phyloP scores from a whole-genome alignment of 2,113 vertebrate species.

The Alligator mississippiensis region DNA sequence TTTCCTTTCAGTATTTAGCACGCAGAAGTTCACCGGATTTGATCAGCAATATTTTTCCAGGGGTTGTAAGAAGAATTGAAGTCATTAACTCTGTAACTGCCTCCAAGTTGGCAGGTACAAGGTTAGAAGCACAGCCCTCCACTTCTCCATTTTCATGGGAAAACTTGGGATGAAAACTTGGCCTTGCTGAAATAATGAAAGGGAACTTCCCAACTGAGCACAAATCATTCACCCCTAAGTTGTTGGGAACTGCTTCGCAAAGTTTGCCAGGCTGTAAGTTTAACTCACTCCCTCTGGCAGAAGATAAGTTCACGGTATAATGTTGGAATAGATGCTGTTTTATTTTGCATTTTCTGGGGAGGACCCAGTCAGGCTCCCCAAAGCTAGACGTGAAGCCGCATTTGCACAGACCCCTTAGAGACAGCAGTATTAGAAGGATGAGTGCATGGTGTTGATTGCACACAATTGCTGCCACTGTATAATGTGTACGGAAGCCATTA shows the following conservation, averaged over 20 bases:
- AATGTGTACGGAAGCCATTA: rapidly evolving
- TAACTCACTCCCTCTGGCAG: rapidly evolving
- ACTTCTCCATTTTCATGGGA: neutral
- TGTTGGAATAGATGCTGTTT: neutral
- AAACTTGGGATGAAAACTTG: neutral
- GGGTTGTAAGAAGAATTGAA: neutral
- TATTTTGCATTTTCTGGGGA: neutral
- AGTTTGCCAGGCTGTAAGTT: rapidly evolving
- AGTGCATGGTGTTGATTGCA: neutral
- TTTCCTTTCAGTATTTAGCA: neutral
- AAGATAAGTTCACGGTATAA: neutral
- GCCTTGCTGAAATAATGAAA: neutral
- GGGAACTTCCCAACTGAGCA: neutral
- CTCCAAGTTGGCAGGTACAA: neutral
- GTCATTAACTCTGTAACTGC: neutral
- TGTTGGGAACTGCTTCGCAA: neutral
- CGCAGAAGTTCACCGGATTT: neutral
- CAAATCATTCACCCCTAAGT: rapidly evolving
- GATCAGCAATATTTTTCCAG: rapidly evolving
- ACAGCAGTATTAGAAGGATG: rapidly evolving
- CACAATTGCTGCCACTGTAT: neutral
- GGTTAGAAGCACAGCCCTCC: neutral
- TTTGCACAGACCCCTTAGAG: rapidly evolving
- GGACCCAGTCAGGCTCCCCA: rapidly evolving
- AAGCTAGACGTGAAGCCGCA: neutral